Conservation (phyloP, 2,113 vertebrate genomes). For the Oenanthe melanoleuca region DNA sequence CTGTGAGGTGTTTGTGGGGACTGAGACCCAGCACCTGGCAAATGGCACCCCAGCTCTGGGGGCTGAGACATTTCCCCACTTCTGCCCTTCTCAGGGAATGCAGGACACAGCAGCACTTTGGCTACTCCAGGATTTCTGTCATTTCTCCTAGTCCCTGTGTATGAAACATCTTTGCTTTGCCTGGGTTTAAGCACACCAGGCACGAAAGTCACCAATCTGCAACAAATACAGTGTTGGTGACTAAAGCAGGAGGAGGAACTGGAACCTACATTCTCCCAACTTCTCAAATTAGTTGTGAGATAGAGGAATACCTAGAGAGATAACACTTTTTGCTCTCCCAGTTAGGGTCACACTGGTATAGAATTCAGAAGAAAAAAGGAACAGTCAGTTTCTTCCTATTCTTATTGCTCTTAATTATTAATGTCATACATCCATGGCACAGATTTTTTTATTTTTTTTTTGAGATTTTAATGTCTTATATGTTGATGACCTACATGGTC, state of each 20-base stretch:
- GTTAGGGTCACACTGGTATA: not conserved
- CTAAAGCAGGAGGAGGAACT: not conserved
- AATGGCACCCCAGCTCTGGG: not conserved
- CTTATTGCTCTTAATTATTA: not conserved
- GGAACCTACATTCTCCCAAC: not conserved
- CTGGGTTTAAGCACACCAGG: accelerated
- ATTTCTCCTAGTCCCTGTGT: not conserved
- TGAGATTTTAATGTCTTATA: not conserved
- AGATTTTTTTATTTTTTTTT: not conserved
- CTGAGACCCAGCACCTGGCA: not conserved
- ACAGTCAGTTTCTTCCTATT: not conserved
- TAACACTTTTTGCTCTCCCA: not conserved
- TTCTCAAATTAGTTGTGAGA: not conserved
- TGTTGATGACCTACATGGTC: not conserved
- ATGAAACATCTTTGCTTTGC: not conserved
- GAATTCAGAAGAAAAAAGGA: not conserved
- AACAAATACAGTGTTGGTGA: not conserved
- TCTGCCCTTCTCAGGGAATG: not conserved
- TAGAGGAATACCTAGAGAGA: not conserved
- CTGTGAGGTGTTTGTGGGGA: not conserved
- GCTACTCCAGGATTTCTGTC: not conserved
- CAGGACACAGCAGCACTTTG: not conserved
- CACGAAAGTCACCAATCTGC: not conserved
- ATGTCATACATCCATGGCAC: too few species aligned
- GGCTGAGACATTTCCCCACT: accelerated